Evolutionary conservation across 2,888 invertebrate species (phyloP).

Genomic region (Dryobota labecula): DNA sequence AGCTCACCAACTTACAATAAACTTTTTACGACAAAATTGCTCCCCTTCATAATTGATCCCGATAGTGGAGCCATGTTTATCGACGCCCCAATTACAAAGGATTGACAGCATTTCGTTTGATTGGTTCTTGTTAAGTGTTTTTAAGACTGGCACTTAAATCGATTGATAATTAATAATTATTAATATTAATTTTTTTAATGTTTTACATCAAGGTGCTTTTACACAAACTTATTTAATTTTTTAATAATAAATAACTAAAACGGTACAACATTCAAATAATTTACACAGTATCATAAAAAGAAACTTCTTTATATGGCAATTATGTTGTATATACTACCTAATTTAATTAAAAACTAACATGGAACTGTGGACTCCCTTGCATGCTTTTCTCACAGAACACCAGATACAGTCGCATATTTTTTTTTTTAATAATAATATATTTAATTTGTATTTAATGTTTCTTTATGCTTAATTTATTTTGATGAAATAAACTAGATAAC

Average conservation of each 20-base stretch:
- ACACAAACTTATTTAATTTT: not conserved
- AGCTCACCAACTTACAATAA: conserved; percentile 23
- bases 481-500: too few species aligned
- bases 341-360: not conserved
- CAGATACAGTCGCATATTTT: not conserved
- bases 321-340: not conserved
- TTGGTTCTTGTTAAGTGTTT: conserved; percentile 30
- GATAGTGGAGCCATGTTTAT: conserved; percentile 31
- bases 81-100: conserved; percentile 26
- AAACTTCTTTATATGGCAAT: not conserved
- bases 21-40: conserved; percentile 37
- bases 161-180: too few species aligned
- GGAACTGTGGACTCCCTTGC: not conserved
- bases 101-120: conserved; percentile 20
- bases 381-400: not conserved
- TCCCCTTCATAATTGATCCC: conserved; percentile 27
- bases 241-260: not conserved
- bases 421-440: too few species aligned
- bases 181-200: conserved; percentile 9
- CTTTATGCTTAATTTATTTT: too few species aligned
- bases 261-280: not conserved
- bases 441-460: not conserved
- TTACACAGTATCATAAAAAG: not conserved
- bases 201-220: conserved; percentile 7
- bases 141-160: conserved; percentile 6